Evolutionary conservation across 2,113 vertebrate genomes (phyloP).

Genomic region (Rhegmatorhina hoffmannsi): DNA sequence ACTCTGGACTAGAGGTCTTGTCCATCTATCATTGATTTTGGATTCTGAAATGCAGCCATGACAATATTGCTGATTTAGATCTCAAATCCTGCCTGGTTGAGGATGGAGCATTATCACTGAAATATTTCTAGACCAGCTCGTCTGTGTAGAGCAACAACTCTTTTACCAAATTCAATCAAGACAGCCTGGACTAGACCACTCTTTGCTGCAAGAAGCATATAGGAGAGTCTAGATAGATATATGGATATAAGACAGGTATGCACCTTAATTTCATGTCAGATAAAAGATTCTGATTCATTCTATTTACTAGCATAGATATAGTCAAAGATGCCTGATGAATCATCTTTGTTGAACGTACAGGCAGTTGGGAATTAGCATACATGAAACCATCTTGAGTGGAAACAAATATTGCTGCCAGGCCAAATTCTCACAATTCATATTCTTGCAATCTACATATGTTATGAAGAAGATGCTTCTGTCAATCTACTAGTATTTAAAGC

Average conservation of each 20-base stretch:
- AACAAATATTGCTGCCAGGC: neutral
- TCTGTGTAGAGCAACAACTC: neutral
- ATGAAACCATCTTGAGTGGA: neutral
- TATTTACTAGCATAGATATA: neutral
- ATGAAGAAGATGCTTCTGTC: neutral
- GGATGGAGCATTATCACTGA: neutral
- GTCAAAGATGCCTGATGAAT: neutral
- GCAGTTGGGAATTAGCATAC: neutral
- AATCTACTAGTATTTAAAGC: neutral
- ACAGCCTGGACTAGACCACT: neutral
- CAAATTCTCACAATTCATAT: neutral
- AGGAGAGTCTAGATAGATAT: neutral
- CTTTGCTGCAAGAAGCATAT: neutral
- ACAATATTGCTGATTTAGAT: neutral
- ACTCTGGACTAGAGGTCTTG: rapidly evolving
- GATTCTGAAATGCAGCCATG: neutral
- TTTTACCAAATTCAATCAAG: neutral
- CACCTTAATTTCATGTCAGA: neutral
- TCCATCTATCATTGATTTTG: neutral
- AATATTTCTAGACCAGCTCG: neutral
- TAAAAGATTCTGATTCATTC: neutral
- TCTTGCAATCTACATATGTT: neutral
- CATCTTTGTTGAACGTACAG: neutral
- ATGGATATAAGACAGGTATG: neutral
- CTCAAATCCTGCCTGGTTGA: neutral